Evolutionary conservation across 2,113 vertebrate species (phyloP).

Genomic region (Notarius lentiginosus): DNA sequence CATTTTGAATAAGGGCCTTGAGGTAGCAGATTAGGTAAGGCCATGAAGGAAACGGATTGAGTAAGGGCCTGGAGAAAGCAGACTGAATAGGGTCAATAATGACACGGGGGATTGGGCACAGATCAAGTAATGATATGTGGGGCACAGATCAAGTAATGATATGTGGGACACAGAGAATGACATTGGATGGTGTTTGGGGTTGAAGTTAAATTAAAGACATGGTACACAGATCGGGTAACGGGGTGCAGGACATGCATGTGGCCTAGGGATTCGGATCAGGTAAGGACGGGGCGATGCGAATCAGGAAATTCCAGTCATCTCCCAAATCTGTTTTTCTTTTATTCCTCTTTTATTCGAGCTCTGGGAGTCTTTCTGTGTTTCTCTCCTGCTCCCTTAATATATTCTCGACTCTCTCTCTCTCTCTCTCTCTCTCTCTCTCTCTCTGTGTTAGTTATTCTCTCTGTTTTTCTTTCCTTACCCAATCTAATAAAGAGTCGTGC

Average conservation of each 20-base stretch:
- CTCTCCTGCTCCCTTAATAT: background rate
- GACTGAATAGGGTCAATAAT: background rate
- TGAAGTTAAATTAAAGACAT: background rate
- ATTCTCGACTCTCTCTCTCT: no score
- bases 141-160: background rate
- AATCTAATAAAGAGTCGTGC: slow-evolving; percentile 1
- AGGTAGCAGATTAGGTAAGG: background rate
- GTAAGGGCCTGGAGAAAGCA: background rate
- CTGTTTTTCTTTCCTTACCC: background rate
- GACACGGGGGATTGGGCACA: background rate
- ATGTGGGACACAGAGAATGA: background rate
- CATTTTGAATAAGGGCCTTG: background rate
- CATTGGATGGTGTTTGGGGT: background rate
- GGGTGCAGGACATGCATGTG: background rate
- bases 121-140: background rate
- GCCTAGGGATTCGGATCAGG: background rate
- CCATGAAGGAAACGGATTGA: background rate
- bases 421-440: background rate
- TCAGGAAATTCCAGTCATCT: background rate
- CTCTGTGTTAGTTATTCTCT: background rate
- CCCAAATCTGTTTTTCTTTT: background rate
- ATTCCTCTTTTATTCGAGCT: background rate
- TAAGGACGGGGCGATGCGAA: background rate
- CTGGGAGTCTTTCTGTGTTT: slow-evolving; percentile 4
- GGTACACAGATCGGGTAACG: background rate